Base-by-base conservation (phyloP, 2,113 vertebrate genomes). In the Antennarius striatus region DNA sequence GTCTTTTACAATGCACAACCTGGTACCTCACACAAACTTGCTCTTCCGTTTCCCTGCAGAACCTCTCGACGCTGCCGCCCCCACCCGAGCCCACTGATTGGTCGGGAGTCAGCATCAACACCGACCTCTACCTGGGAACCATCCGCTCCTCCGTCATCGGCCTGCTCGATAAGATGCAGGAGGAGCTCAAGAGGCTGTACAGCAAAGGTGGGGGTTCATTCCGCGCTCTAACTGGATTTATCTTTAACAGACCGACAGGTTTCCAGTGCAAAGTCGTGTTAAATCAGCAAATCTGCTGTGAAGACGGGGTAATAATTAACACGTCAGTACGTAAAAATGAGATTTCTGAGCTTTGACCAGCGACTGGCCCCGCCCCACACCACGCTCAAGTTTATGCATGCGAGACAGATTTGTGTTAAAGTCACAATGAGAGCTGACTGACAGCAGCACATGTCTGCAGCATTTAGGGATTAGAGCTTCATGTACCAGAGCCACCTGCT, bases 71-170 rank as follows among this genome's bases (percentile, higher is more conserved):
- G 4, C 54, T 93, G 42, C 45, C 86, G 0, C 78, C 85, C 2
- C 32, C 75, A 0, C 89, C 81, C 0, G 91, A 93, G 80, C 76
- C 79, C 11, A 65, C 63, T 3, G 93, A 94, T 56, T 93, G 92
- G 92, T 90, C 92, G 1, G 47, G 32, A 0, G 89, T 92, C 47
- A 90, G 73, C 14, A 65, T 94, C 30, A 92, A 90, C 85, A 93
- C 91, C 0, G 93, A 93, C 58, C 83, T 93, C 13, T 89, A 91
- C 61, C 73, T 92, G 52, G 89, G 86, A 9, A 90, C 89, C 56
- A 82, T 93, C 75, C 86, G 92, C 36, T 80, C 88, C 12, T 91
- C 92, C 0, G 90, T 94, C 72, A 81, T 81, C 75, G 22, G 53
- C 42, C 88, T 94, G 0, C 9, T 88, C 0, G 86, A 91, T 36